A percentile compares a stretch with the other conserved stretches of the same genome.
These are phyloP conservation scores for Desoria tigrina DNA, from an alignment of 2,888 invertebrate genomes.

Conservation along the genomic window DNA sequence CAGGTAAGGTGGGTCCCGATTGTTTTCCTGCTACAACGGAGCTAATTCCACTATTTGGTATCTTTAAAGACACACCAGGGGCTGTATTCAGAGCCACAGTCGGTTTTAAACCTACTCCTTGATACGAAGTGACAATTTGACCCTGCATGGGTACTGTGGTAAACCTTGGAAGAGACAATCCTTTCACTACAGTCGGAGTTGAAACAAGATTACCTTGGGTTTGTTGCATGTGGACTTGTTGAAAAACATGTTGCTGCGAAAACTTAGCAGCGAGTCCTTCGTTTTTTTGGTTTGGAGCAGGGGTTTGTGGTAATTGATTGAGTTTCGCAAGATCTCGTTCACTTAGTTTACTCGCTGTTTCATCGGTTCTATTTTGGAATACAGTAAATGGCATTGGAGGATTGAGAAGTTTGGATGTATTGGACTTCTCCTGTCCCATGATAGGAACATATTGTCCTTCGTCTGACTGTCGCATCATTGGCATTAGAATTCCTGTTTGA, in stretches of 20 bases:
- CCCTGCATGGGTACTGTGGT: background rate
- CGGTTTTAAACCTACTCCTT: background rate
- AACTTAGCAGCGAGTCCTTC: constrained; percentile 50
- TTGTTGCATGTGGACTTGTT: background rate
- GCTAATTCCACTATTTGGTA: background rate
- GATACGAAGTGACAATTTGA: background rate
- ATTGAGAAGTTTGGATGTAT: background rate
- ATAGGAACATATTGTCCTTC: constrained; percentile 70
- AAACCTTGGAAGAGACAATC: background rate
- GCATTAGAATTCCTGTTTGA: constrained; percentile 71
- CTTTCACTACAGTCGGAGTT: background rate
- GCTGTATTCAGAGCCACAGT: background rate
- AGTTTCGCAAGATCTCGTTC: constrained; percentile 16
- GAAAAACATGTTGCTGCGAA: constrained; percentile 9
- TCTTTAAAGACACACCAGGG: background rate
- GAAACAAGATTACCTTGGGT: background rate
- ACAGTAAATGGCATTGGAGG: background rate
- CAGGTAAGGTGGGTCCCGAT: background rate
- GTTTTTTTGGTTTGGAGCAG: constrained; percentile 38
- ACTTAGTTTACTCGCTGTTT: background rate
- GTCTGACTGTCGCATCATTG: constrained; percentile 71
- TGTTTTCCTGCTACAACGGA: background rate
- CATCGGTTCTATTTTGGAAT: constrained; percentile 14
- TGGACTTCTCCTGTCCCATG: constrained; percentile 11
- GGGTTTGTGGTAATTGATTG: constrained; percentile 22